Percentiles rank a stretch among this genome's conserved stretches.
Evolutionary conservation across 2,113 vertebrate genomes (phyloP).

Genomic region (Elephantulus edwardii): DNA sequence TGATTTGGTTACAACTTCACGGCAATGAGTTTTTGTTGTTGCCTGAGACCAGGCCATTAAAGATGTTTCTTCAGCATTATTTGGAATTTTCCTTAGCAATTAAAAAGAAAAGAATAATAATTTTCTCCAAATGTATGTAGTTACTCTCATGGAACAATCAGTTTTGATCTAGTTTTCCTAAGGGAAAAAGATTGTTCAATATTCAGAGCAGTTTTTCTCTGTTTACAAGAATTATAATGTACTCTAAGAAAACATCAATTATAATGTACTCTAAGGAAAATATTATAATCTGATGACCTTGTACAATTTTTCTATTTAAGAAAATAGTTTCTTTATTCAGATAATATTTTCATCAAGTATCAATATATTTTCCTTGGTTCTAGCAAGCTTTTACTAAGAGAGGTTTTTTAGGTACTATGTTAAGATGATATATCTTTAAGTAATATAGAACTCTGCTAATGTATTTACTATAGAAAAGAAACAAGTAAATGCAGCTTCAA

Average conservation of each 20-base stretch:
- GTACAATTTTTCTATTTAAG: constrained; percentile 1
- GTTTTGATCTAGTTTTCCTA: neutral
- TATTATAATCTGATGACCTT: neutral
- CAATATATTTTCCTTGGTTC: neutral
- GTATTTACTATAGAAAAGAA: neutral
- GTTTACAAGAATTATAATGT: no score
- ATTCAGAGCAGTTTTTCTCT: neutral
- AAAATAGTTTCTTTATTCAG: constrained; percentile 2
- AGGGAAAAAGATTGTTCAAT: neutral
- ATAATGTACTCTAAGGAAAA: neutral
- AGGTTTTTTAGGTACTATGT: neutral
- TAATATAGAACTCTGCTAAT: neutral
- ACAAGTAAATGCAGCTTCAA: neutral
- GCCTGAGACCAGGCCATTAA: neutral
- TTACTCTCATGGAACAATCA: neutral
- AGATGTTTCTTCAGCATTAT: neutral
- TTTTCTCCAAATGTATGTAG: neutral
- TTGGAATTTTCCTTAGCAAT: constrained; percentile 21
- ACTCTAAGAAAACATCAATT: neutral
- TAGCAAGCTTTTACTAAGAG: neutral
- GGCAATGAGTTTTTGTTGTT: no score
- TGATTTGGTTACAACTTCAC: no score
- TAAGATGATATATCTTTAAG: neutral
- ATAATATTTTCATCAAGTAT: neutral
- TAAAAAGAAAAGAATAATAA: neutral